Percentiles rank a stretch among this genome's conserved stretches.
phyloP scores from a whole-genome alignment of 2,888 invertebrate genomes.

The Lacanobia wlatinum region DNA sequence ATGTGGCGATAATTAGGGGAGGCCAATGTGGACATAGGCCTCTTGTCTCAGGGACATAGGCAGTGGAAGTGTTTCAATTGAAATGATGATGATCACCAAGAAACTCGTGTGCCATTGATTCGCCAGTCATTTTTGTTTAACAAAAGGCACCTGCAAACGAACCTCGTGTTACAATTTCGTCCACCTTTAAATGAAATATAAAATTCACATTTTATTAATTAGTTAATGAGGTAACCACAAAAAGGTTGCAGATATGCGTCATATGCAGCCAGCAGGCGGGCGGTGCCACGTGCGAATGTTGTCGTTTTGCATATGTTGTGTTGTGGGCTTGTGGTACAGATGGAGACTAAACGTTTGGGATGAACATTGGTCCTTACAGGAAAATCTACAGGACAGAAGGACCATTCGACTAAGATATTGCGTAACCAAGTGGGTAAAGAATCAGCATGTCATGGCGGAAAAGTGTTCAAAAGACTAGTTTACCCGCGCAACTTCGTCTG shows the following conservation, averaged over 20 bases:
- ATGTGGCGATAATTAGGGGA: no score
- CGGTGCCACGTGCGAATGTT: conserved; percentile 45
- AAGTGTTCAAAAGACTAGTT: no score
- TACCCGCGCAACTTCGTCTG: no score
- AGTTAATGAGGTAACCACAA: conserved; percentile 30
- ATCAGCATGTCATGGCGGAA: no score
- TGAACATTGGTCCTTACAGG: not conserved
- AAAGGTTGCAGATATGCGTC: conserved; percentile 44
- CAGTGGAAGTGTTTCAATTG: no score
- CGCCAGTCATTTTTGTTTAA: no score
- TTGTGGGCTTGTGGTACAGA: conserved; percentile 3
- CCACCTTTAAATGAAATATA: not conserved
- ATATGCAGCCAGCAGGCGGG: conserved; percentile 63
- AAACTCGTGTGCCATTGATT: no score
- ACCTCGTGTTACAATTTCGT: not conserved
- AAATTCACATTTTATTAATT: conserved; percentile 15
- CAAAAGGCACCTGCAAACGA: no score
- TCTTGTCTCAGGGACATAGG: no score
- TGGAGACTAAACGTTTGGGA: conserved; percentile 21
- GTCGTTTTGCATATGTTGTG: conserved; percentile 52
- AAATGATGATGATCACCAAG: no score
- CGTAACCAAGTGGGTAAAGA: no score
- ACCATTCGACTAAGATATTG: not conserved
- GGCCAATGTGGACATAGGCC: no score
- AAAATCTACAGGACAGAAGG: conserved; percentile 8